phyloP scores from a whole-genome alignment of 2,888 invertebrate species.

The Danaus chrysippus region DNA sequence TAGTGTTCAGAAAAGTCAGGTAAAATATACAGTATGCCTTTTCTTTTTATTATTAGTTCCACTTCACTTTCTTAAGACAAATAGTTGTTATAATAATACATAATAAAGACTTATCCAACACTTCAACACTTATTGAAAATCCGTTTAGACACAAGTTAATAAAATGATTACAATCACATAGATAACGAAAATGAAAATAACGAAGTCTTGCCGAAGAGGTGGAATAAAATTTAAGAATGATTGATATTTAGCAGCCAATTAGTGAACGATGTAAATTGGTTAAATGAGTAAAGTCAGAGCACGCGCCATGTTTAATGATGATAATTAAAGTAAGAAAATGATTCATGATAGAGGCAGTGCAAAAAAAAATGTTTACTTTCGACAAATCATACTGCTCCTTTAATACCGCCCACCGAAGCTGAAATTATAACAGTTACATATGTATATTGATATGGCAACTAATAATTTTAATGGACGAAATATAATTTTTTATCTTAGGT shows the following conservation, averaged over 20 bases:
- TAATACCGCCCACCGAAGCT: constrained; percentile 77
- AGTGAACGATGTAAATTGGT: constrained; percentile 45
- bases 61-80: too few relatives aligned
- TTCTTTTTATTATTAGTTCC: too few relatives aligned
- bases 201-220: constrained; percentile 10
- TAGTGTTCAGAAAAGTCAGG: too few relatives aligned
- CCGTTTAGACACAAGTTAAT: too few relatives aligned
- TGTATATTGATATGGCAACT: not conserved
- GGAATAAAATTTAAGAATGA: constrained; percentile 18
- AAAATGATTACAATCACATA: constrained; percentile 1
- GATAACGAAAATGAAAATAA: constrained; percentile 12
- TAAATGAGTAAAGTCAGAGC: constrained; percentile 64
- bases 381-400: constrained; percentile 61
- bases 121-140: too few relatives aligned
- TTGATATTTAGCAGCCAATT: constrained; percentile 30
- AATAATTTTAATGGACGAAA: too few relatives aligned
- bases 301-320: constrained; percentile 49
- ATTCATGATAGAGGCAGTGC: constrained; percentile 62
- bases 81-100: too few relatives aligned
- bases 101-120: too few relatives aligned
- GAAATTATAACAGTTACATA: constrained; percentile 44
- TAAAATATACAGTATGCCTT: too few relatives aligned
- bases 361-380: constrained; percentile 72
- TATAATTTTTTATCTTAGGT: too few relatives aligned
- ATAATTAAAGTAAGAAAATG: constrained; percentile 69